phyloP scores from a whole-genome alignment of 2,888 invertebrate species.

The Erynnis tages region DNA sequence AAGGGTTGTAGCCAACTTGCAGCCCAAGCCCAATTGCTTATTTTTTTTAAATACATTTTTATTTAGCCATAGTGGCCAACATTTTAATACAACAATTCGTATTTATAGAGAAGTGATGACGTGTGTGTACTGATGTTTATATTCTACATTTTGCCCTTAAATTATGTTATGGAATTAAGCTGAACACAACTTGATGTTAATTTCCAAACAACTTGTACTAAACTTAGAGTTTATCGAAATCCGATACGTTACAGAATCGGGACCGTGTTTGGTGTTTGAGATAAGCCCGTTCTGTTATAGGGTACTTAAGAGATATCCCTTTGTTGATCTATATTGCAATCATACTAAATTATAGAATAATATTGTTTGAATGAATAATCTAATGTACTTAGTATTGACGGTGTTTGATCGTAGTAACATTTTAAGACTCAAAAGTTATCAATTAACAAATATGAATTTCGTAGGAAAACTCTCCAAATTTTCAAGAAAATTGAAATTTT shows the following conservation, averaged over 20 bases:
- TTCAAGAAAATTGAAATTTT: too few species aligned
- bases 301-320: constrained; percentile 28
- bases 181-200: neutral
- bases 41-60: neutral
- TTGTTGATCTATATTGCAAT: neutral
- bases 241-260: constrained; percentile 29
- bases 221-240: constrained; percentile 35
- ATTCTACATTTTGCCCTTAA: neutral
- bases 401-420: too few species aligned
- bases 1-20: too few species aligned
- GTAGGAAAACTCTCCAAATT: too few species aligned
- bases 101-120: too few species aligned
- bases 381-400: too few species aligned
- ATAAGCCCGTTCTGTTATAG: constrained; percentile 35
- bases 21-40: neutral
- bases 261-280: constrained; percentile 28
- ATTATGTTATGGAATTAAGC: neutral
- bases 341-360: neutral
- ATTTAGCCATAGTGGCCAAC: too few species aligned
- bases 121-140: too few species aligned
- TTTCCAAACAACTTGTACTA: neutral
- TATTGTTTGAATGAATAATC: too few species aligned
- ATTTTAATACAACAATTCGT: too few species aligned
- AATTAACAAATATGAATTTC: too few species aligned
- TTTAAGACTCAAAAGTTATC: too few species aligned